Conservation (phyloP, 2,113 vertebrate species). For the Heptranchias perlo region DNA sequence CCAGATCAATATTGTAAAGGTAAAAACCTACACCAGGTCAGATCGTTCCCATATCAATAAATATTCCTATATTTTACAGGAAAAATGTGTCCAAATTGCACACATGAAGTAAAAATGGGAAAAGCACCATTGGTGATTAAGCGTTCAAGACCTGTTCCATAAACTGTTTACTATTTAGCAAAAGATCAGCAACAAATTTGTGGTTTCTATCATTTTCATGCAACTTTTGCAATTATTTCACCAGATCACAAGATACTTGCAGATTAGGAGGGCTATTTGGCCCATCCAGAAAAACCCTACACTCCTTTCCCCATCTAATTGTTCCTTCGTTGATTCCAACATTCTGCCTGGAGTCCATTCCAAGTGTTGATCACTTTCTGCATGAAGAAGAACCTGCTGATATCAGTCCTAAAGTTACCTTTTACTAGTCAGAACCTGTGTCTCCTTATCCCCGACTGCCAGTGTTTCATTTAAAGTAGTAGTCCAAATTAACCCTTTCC, state of each 20-base stretch:
- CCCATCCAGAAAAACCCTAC: neutral
- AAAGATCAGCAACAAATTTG: neutral
- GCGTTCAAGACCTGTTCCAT: neutral
- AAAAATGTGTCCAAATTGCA: neutral
- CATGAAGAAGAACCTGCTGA: too few relatives aligned
- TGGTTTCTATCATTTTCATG: neutral
- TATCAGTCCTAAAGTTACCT: too few relatives aligned
- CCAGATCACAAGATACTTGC: neutral
- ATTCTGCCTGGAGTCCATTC: neutral
- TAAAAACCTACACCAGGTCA: neutral
- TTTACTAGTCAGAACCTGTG: too few relatives aligned
- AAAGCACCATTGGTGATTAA: neutral
- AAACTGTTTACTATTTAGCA: neutral
- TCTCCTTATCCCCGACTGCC: too few relatives aligned
- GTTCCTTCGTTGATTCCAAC: neutral
- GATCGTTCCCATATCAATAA: too few relatives aligned
- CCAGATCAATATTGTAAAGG: conserved; percentile 15
- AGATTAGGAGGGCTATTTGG: neutral
- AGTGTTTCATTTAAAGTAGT: too few relatives aligned
- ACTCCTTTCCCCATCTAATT: neutral
- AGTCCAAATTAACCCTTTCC: too few relatives aligned
- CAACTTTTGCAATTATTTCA: neutral
- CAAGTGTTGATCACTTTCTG: too few relatives aligned
- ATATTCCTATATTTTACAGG: neutral
- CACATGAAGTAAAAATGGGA: neutral